phyloP scores from a whole-genome alignment of 2,888 invertebrate species.

The Idaea straminata region DNA sequence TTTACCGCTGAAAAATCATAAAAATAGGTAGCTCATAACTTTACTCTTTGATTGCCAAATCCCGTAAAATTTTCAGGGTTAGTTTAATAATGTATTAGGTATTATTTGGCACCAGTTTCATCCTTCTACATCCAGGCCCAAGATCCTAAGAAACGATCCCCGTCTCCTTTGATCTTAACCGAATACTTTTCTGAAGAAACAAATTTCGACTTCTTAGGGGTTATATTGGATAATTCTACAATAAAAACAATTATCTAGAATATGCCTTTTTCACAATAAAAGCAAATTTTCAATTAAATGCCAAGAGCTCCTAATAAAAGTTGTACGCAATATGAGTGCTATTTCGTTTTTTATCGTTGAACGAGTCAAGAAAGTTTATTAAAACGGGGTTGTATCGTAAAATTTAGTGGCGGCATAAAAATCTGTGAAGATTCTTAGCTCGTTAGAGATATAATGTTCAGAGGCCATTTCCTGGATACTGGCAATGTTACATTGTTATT shows the following conservation, averaged over 20 bases:
- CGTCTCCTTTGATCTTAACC: too few relatives aligned
- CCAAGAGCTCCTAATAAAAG: background rate
- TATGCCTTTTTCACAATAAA: background rate
- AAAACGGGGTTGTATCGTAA: conserved; percentile 21
- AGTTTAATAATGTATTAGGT: too few relatives aligned
- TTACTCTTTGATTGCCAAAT: too few relatives aligned
- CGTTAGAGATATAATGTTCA: conserved; percentile 3
- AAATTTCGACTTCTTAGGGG: too few relatives aligned
- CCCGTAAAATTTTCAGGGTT: too few relatives aligned
- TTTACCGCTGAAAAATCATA: too few relatives aligned
- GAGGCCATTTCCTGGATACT: background rate
- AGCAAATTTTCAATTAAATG: background rate
- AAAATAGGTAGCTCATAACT: too few relatives aligned
- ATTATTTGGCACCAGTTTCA: too few relatives aligned
- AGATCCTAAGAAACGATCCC: too few relatives aligned
- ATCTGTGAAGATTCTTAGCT: conserved; percentile 40
- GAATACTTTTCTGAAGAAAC: too few relatives aligned
- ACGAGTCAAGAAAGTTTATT: conserved; percentile 28
- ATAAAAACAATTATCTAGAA: background rate
- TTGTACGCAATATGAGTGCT: conserved; percentile 30
- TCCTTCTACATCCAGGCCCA: too few relatives aligned
- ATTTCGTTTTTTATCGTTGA: conserved; percentile 32
- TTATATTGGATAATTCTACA: too few relatives aligned
- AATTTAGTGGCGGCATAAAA: conserved; percentile 47
- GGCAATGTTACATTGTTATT: background rate